phyloP scores from a whole-genome alignment of 2,113 vertebrate species.

The Platysteira castanea region DNA sequence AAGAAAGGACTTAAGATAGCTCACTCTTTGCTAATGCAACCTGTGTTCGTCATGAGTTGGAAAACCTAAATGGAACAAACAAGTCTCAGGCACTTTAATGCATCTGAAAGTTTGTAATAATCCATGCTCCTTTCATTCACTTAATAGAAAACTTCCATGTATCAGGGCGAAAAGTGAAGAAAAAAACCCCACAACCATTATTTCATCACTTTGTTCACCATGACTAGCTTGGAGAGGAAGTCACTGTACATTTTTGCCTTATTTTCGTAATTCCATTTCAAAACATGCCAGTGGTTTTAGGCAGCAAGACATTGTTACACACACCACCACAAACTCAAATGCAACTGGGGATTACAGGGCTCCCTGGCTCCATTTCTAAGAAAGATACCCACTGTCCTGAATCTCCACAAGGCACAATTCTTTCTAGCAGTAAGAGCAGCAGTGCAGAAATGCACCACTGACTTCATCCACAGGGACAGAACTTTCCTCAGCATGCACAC shows the following conservation, averaged over 20 bases:
- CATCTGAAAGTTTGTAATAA: background rate
- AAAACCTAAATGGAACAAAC: background rate
- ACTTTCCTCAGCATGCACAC: background rate
- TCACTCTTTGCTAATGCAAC: background rate
- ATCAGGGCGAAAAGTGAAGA: background rate
- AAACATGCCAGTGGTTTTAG: background rate
- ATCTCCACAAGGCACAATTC: background rate
- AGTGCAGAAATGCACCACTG: background rate
- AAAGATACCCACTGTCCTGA: background rate
- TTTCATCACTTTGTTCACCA: background rate
- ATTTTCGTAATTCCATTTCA: background rate
- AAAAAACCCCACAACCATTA: background rate
- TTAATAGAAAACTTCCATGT: background rate
- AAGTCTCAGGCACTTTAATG: background rate
- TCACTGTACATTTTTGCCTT: background rate
- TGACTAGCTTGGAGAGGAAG: background rate
- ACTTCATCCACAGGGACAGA: background rate
- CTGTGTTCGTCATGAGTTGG: background rate
- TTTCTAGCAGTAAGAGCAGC: background rate
- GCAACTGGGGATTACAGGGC: rapidly evolving
- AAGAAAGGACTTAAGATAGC: background rate
- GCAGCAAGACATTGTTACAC: background rate
- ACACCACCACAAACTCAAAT: background rate
- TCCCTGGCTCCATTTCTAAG: background rate
- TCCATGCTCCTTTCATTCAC: background rate